Evolutionary conservation across 2,113 vertebrate genomes (phyloP).

Genomic region (Grus americana): DNA sequence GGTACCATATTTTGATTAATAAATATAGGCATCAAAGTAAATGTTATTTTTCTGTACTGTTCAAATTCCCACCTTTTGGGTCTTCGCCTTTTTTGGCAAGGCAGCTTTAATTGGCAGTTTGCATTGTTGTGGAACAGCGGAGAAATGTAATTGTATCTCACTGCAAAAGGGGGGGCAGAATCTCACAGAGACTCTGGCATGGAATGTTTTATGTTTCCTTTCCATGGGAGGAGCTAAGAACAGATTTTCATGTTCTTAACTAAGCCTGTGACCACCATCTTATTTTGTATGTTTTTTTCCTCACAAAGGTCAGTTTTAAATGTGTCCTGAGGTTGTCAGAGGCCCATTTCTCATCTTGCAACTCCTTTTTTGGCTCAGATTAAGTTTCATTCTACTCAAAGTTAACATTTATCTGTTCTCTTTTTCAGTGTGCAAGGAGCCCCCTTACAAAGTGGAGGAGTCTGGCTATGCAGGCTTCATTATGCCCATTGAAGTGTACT

Average conservation of each 20-base stretch:
- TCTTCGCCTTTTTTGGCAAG: background rate
- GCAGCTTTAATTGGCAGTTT: background rate
- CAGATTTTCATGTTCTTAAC: background rate
- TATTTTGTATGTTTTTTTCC: background rate
- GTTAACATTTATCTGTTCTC: slow-evolving; percentile 28
- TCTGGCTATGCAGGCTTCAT: slow-evolving; percentile 98
- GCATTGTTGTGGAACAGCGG: slow-evolving; percentile 15
- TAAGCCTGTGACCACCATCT: slow-evolving; percentile 9
- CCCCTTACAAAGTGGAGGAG: slow-evolving; percentile 98
- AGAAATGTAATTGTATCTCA: slow-evolving; percentile 10
- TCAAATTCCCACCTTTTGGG: background rate
- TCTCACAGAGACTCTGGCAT: background rate
- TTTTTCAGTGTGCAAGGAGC: slow-evolving; percentile 95
- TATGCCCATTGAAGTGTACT: slow-evolving; percentile 99
- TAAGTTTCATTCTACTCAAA: background rate
- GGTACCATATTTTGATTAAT: background rate
- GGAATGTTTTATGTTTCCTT: slow-evolving; percentile 44
- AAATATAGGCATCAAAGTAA: background rate
- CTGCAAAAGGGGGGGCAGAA: background rate
- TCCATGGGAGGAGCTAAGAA: slow-evolving; percentile 41
- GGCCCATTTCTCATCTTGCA: background rate
- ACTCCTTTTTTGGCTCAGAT: background rate
- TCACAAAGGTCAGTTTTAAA: background rate
- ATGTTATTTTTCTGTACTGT: background rate
- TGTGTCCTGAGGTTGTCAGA: background rate